Evolutionary conservation across 2,797 vertebrate genomes (phyloP).

Genomic region (Pygocentrus nattereri): DNA sequence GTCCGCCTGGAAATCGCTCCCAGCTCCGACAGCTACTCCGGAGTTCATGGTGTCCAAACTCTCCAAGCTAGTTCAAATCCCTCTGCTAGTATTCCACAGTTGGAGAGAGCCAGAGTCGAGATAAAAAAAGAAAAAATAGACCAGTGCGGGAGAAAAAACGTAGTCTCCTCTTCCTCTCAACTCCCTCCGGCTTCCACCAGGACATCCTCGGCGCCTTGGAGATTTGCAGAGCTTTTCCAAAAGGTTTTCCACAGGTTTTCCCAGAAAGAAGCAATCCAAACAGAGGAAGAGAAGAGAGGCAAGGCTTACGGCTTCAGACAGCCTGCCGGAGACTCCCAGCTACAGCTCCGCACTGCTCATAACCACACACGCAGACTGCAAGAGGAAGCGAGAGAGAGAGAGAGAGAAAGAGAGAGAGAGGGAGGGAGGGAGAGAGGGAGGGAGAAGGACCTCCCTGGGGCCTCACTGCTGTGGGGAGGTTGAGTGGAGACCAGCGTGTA

Average conservation of each 20-base stretch:
- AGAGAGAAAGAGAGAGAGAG: not conserved
- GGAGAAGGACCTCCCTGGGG: slow-evolving; percentile 55
- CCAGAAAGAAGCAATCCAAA: slow-evolving; percentile 51
- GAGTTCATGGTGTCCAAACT: slow-evolving; percentile 84
- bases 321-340: slow-evolving; percentile 53
- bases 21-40: slow-evolving; percentile 80
- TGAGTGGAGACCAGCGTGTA: slow-evolving; percentile 23
- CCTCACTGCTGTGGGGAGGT: slow-evolving; percentile 33
- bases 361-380: slow-evolving; percentile 15
- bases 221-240: slow-evolving; percentile 45
- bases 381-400: not conserved
- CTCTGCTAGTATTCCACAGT: slow-evolving; percentile 39
- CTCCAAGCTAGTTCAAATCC: slow-evolving; percentile 50
- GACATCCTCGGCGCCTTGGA: slow-evolving; percentile 70
- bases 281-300: not conserved
- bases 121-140: not conserved
- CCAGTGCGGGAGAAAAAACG: slow-evolving; percentile 11
- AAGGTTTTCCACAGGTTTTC: slow-evolving; percentile 21
- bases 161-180: slow-evolving; percentile 55
- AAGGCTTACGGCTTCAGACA: not conserved
- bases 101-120: slow-evolving; percentile 9
- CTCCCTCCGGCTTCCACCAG: slow-evolving; percentile 54
- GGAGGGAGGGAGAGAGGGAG: not conserved
- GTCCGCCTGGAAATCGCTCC: slow-evolving; percentile 78
- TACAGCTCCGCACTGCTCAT: slow-evolving; percentile 61